Conservation (phyloP, 2,888 invertebrate species). For the Parnassius apollo region DNA sequence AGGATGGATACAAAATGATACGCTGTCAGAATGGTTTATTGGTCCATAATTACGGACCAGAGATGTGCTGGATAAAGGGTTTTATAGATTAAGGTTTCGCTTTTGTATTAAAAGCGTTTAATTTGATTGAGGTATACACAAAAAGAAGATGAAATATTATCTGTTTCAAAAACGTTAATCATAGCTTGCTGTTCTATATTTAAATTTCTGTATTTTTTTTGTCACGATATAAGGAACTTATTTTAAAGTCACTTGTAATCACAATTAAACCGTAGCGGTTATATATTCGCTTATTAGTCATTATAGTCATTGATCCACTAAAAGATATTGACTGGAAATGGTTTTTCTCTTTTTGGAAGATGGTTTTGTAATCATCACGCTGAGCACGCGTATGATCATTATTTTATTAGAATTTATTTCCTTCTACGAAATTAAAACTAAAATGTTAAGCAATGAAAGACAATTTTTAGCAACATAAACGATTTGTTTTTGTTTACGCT, state of each 20-base stretch:
- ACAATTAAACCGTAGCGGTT: too few relatives aligned
- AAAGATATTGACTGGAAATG: too few relatives aligned
- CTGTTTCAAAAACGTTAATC: slow-evolving; percentile 10
- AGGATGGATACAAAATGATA: slow-evolving; percentile 43
- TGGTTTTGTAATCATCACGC: too few relatives aligned
- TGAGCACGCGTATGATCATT: too few relatives aligned
- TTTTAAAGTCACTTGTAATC: too few relatives aligned
- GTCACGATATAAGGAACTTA: background rate
- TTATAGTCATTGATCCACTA: too few relatives aligned
- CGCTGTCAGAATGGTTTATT: slow-evolving; percentile 44
- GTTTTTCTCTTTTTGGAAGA: too few relatives aligned
- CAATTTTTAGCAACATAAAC: slow-evolving; percentile 11
- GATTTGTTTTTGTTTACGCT: slow-evolving; percentile 20
- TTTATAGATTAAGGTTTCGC: slow-evolving; percentile 14
- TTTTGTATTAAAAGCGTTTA: slow-evolving; percentile 17
- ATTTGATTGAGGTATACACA: slow-evolving; percentile 17
- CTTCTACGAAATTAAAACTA: too few relatives aligned
- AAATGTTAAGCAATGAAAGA: slow-evolving; percentile 17
- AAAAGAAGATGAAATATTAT: background rate
- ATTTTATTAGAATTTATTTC: too few relatives aligned
- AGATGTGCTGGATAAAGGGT: slow-evolving; percentile 24
- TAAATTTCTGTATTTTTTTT: background rate
- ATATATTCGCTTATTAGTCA: too few relatives aligned
- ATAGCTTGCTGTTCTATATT: slow-evolving; percentile 1
- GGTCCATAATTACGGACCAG: slow-evolving; percentile 43